Conservation (phyloP, 2,797 vertebrate genomes). For the Presbytis comata region DNA sequence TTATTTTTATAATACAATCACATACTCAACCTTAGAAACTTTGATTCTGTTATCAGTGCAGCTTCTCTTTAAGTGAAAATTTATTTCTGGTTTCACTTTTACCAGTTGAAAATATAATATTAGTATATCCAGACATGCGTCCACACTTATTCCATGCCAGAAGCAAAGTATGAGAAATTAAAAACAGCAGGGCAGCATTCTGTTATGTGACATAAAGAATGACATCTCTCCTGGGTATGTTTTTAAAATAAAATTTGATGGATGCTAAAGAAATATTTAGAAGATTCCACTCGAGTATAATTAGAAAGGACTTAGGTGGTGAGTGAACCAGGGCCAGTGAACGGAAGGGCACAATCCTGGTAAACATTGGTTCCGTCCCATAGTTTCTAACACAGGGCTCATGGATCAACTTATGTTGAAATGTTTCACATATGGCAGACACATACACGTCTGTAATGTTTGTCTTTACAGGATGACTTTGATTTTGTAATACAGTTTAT, state of each 20-base stretch:
- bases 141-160: background rate
- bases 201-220: background rate
- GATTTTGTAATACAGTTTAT: constrained; percentile 30
- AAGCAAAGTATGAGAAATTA: background rate
- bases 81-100: background rate
- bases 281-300: background rate
- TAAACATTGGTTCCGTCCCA: background rate
- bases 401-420: background rate
- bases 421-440: background rate
- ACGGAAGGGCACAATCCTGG: too few relatives aligned
- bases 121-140: background rate
- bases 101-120: background rate
- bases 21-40: background rate
- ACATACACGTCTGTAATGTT: constrained; percentile 37
- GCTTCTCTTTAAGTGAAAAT: constrained; percentile 31
- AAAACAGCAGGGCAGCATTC: background rate
- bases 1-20: background rate
- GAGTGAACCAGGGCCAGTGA: background rate
- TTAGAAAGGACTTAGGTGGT: background rate
- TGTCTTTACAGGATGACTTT: constrained; percentile 63
- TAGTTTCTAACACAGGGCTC: background rate
- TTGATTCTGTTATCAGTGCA: background rate
- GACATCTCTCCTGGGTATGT: background rate
- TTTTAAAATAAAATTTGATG: background rate
- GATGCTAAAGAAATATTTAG: background rate